phyloP scores from a whole-genome alignment of 2,888 invertebrate species.

The Synanthedon myopaeformis region DNA sequence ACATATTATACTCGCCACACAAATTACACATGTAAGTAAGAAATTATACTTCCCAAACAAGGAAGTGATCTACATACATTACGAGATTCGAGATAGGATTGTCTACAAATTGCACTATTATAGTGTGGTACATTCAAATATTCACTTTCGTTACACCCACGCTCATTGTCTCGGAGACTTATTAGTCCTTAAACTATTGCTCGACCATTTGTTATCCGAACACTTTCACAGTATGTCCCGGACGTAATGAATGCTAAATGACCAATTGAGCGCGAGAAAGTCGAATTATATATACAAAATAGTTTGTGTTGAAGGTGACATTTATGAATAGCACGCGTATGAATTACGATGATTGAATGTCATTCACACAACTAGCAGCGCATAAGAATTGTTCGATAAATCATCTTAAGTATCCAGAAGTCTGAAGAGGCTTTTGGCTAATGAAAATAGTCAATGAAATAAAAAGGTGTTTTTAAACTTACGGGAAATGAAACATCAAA shows the following conservation, averaged over 20 bases:
- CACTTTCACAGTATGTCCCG: slow-evolving; percentile 34
- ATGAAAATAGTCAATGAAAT: too few relatives aligned
- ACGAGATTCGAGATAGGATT: not conserved
- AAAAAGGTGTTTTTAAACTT: too few relatives aligned
- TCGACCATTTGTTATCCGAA: slow-evolving; percentile 30
- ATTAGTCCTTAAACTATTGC: slow-evolving; percentile 29
- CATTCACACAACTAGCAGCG: too few relatives aligned
- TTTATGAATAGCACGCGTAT: slow-evolving; percentile 7
- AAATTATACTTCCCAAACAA: not conserved
- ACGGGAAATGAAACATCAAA: too few relatives aligned
- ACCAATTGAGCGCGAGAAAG: slow-evolving; percentile 20
- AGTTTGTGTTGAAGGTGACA: not conserved
- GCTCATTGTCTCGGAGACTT: slow-evolving; percentile 32
- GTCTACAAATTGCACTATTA: not conserved
- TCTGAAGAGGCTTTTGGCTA: too few relatives aligned
- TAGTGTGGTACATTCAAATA: slow-evolving; percentile 4
- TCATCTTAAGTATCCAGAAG: too few relatives aligned
- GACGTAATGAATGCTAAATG: slow-evolving; percentile 28
- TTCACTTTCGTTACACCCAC: slow-evolving; percentile 50
- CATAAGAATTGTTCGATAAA: too few relatives aligned
- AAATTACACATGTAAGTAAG: too few relatives aligned
- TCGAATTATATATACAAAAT: not conserved
- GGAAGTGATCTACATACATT: not conserved
- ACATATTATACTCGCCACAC: too few relatives aligned
- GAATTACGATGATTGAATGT: not conserved